These are phyloP conservation scores for Ornithoptera alexandrae DNA, from an alignment of 2,888 invertebrate species.

Conservation along the genomic window DNA sequence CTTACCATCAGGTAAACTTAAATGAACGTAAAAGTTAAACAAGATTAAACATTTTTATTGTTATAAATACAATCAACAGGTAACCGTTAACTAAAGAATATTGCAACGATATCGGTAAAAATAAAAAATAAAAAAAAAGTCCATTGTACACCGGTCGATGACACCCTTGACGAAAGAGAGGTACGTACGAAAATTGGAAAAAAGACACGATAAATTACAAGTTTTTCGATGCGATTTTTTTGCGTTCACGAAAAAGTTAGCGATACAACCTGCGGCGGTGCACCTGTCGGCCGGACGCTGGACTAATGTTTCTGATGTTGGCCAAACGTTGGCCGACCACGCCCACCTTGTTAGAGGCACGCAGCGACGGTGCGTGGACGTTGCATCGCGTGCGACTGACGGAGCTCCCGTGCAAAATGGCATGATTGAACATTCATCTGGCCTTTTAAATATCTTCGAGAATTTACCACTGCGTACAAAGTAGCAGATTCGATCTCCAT, in stretches of 20 bases:
- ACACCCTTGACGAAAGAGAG: conserved; percentile 22
- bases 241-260: conserved; percentile 20
- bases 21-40: no score
- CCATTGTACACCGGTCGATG: conserved; percentile 21
- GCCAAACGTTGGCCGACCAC: conserved; percentile 1
- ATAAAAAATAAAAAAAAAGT: background rate
- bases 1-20: no score
- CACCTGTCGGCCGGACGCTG: conserved; percentile 36
- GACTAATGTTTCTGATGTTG: conserved; percentile 1
- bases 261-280: conserved; percentile 33
- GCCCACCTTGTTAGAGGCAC: conserved; percentile 24
- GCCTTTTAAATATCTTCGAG: no score
- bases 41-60: no score
- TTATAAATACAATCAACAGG: background rate
- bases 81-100: conserved; percentile 8
- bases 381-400: conserved; percentile 4
- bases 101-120: conserved; percentile 10
- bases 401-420: conserved; percentile 21
- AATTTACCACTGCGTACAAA: no score
- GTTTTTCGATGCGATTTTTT: conserved; percentile 15
- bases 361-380: conserved; percentile 5
- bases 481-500: no score
- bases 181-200: conserved; percentile 17
- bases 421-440: background rate
- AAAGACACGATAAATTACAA: conserved; percentile 20